Evolutionary conservation across 1,140 invertebrate genomes (phyloP), one percentile per base, ranked within the genome.

Genomic region (Anastrepha obliqua): DNA sequence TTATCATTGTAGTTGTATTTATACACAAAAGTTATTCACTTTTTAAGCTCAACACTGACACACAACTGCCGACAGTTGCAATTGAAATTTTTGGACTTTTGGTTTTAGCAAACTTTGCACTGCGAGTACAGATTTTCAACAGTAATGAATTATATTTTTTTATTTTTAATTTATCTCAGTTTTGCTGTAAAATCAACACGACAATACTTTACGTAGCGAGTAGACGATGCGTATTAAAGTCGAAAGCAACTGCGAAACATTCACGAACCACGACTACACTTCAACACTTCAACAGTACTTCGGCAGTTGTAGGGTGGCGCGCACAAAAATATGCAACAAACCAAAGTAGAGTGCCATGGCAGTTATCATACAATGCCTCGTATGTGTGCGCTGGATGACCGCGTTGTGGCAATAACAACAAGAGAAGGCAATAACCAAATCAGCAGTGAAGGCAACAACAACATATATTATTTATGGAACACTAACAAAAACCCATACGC

Each of bases 171-270:
- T 2, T 29, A 81, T 55, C 2, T 5, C 17, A n/a, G 15, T 81
- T 81, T 55, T 81, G 20, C n/a, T 47, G 13, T 29, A 55, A 51
- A 29, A 15, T 17, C 17, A 13, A 7, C 11, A 81, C 47, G 11
- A 39, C n/a, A 86, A 88, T 11, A 85, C 78, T 88, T 59, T 86
- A 88, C 81, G 47, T 59, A n/a, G 58, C 78, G 87, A 70, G 62
- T 65, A 62, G 55, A 59, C 65, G 51, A 70, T 87, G 86, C 86
- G 47, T 87, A 87, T 55, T 87, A 87, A 87, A 85, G 81, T 59
- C 39, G 47, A 88, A 55, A 55, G 47, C 51, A 65, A 81, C 81
- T 87, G 62, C n/a, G 55, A 74, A 74, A 44, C 29, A 74, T 74
- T 74, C 8, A 55, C 74, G 17, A 29, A 42, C 17, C 74, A 81